Percentiles rank a stretch among this genome's conserved stretches.
phyloP scores from a whole-genome alignment of 2,888 invertebrate species.

The Parelbella ahira region DNA sequence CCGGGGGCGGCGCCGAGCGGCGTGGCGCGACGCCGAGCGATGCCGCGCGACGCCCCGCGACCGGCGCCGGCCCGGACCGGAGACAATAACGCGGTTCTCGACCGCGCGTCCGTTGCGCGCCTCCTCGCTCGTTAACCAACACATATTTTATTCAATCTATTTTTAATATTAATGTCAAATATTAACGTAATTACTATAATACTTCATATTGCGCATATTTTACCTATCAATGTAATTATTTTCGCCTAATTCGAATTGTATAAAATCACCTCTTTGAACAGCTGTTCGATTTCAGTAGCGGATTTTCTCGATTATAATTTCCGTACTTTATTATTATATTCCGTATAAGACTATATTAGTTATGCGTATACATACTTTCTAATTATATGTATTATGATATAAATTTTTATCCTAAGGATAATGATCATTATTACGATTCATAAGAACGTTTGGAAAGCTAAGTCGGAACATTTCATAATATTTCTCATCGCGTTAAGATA shows the following conservation, averaged over 20 bases:
- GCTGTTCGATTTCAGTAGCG: slow-evolving; percentile 74
- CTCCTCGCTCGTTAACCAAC: slow-evolving; percentile 74
- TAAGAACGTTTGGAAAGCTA: slow-evolving; percentile 70
- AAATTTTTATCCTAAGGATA: slow-evolving; percentile 80
- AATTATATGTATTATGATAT: slow-evolving; percentile 77
- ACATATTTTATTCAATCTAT: slow-evolving; percentile 80
- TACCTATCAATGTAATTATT: slow-evolving; percentile 79
- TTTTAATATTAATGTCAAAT: slow-evolving; percentile 80
- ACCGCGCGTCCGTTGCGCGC: slow-evolving; percentile 52
- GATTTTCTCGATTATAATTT: slow-evolving; percentile 65
- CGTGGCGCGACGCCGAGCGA: too few relatives aligned
- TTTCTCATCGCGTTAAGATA: slow-evolving; percentile 79
- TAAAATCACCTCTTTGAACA: slow-evolving; percentile 75
- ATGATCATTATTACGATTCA: slow-evolving; percentile 75
- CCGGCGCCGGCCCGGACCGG: slow-evolving; percentile 37
- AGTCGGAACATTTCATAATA: slow-evolving; percentile 75
- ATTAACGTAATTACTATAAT: slow-evolving; percentile 78
- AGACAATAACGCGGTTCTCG: slow-evolving; percentile 57
- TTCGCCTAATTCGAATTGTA: slow-evolving; percentile 80
- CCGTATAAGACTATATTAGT: slow-evolving; percentile 78
- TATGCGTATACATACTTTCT: slow-evolving; percentile 77
- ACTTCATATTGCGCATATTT: slow-evolving; percentile 76
- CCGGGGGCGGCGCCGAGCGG: too few relatives aligned
- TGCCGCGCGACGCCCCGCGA: too few relatives aligned
- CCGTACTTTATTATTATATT: slow-evolving; percentile 36